Evolutionary conservation across 1,140 invertebrate genomes (phyloP), one percentile per base, ranked within the genome.

Genomic region (Cotesia glomerata): DNA sequence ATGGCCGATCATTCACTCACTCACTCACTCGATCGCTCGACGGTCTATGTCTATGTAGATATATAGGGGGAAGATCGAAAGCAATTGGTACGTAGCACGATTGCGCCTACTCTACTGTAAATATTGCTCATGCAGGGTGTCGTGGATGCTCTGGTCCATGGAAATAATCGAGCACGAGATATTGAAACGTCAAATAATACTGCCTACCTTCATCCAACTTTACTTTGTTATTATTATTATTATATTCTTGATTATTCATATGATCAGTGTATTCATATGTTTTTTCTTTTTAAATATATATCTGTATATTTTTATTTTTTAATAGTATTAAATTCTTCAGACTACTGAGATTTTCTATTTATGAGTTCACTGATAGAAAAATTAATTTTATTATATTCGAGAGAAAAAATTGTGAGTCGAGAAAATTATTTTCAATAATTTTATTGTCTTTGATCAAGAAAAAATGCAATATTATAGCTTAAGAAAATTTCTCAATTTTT

Each of bases 81-180:
- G 79, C 76, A 77, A 78, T 80, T 80, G 73, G 76, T 74, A 74
- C 75, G 74, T 72, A 70, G 71, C 71, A 76, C 75, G 70, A 78
- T 77, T 77, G 77, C 75, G 76, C 74, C 77, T 78, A 78, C 77
- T 76, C 72, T 77, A 74, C 74, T 77, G 77, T 78, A 78, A 80
- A 78, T 79, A 80, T 80, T 78, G 56, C 73, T 67, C 62, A 68
- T 76, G 56, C 59, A 65, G 66, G 64, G 75, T 78, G 74, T 76
- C 77, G 66, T 35, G 70, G 58, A 74, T 73, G 69, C 71, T 73
- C 69, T 62, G 18, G 66, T 63, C 64, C 71, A 74, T 64, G 59
- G 61, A 52, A 70, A 70, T 70, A 70, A 70, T 70, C 68, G 68
- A 70, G 68, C 35, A 52, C 54, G 68, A 70, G 68, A 70, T 70